A percentile compares a stretch with the other conserved stretches of the same genome.
phyloP scores from a whole-genome alignment of 2,888 invertebrate genomes.

The Patella depressa region DNA sequence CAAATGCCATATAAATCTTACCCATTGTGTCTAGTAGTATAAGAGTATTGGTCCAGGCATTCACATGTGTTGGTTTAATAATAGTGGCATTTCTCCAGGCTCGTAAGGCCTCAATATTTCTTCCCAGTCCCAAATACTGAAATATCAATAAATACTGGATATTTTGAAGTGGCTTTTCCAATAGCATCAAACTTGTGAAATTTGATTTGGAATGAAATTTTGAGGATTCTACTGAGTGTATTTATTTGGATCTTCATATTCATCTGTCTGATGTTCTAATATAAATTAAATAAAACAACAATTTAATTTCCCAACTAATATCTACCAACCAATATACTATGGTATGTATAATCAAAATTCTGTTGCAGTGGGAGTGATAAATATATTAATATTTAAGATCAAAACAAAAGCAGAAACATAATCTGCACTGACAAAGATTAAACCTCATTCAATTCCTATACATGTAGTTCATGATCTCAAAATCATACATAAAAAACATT shows the following conservation, averaged over 20 bases:
- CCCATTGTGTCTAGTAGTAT: constrained; percentile 86
- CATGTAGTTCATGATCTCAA: too few species aligned
- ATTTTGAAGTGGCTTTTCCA: not conserved
- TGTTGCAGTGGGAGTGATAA: too few species aligned
- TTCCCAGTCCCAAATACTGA: constrained; percentile 85
- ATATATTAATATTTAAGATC: too few species aligned
- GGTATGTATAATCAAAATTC: too few species aligned
- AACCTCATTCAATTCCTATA: too few species aligned
- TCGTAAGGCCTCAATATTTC: constrained; percentile 81
- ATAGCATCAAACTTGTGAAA: not conserved
- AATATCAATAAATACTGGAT: constrained; percentile 24
- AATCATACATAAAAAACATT: not conserved
- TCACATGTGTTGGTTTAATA: constrained; percentile 83
- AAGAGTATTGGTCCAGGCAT: constrained; percentile 93
- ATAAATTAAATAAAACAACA: too few species aligned
- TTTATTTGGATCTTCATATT: not conserved
- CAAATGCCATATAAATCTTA: constrained; percentile 50
- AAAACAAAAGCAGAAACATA: too few species aligned
- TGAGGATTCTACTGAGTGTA: not conserved
- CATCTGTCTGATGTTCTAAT: too few species aligned
- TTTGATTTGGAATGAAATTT: not conserved
- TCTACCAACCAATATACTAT: not conserved
- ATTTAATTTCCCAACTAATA: not conserved
- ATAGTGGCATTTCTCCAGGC: constrained; percentile 88
- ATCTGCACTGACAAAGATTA: too few species aligned